Evolutionary conservation across 1,140 invertebrate genomes (phyloP).

Genomic region (Maconellicoccus hirsutus): DNA sequence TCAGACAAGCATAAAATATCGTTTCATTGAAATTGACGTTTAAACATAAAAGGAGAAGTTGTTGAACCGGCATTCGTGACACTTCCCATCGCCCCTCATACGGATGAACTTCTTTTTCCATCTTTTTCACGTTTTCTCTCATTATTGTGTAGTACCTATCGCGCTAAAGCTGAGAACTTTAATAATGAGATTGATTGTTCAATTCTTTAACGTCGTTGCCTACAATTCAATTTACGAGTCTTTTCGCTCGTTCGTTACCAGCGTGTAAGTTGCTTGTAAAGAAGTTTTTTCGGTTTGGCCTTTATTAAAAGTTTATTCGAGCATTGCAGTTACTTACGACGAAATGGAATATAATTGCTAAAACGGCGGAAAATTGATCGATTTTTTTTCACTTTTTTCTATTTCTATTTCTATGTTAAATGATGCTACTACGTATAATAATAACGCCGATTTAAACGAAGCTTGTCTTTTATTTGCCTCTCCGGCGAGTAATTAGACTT

Average conservation of each 20-base stretch:
- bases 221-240: conserved; percentile 11
- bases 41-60: conserved; percentile 19
- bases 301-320: conserved; percentile 4
- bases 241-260: conserved; percentile 3
- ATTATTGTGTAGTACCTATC: conserved; percentile 11
- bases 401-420: too few species aligned
- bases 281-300: neutral
- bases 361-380: neutral
- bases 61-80: conserved; percentile 16
- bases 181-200: conserved; percentile 21
- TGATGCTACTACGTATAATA: neutral
- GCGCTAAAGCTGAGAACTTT: conserved; percentile 16
- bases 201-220: conserved; percentile 18
- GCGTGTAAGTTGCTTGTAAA: neutral
- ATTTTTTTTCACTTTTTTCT: neutral
- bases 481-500: conserved; percentile 2
- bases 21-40: conserved; percentile 21
- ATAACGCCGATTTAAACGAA: neutral
- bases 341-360: neutral
- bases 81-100: neutral
- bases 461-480: neutral
- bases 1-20: conserved; percentile 21
- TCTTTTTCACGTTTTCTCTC: conserved; percentile 14
- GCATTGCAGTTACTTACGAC: conserved; percentile 1
- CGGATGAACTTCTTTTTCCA: neutral